Conservation (phyloP, 23 tunicate genomes). For the Styela plicata region DNA sequence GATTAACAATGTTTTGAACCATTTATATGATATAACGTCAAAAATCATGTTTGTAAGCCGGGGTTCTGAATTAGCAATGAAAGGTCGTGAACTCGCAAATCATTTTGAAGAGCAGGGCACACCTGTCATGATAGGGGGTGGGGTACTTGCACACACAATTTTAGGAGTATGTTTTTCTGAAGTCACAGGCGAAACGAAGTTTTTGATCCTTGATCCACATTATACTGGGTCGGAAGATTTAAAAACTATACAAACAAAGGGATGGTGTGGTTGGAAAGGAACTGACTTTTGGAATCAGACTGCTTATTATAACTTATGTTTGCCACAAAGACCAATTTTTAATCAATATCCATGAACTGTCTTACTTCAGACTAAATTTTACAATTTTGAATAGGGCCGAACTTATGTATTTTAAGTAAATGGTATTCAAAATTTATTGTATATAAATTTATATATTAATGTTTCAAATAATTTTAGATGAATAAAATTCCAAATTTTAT, state of each 20-base stretch:
- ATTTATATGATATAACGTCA: conserved; percentile 51
- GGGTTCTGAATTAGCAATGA: conserved; percentile 71
- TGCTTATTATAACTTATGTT: conserved; percentile 92
- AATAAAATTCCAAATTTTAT: too few species aligned
- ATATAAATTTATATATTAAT: too few species aligned
- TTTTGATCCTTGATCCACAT: conserved; percentile 96
- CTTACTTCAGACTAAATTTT: too few species aligned
- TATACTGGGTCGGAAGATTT: conserved; percentile 76
- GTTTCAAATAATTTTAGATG: too few species aligned
- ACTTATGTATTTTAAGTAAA: too few species aligned
- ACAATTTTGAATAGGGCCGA: too few species aligned
- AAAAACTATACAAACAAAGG: conserved; percentile 48
- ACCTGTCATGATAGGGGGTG: conserved; percentile 99
- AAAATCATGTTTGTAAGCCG: conserved; percentile 72
- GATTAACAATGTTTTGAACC: conserved; percentile 60
- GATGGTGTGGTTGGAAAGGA: conserved; percentile 95
- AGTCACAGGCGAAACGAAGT: conserved; percentile 59
- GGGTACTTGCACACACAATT: conserved; percentile 96
- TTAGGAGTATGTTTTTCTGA: conserved; percentile 92
- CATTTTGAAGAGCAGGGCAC: conserved; percentile 91
- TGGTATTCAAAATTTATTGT: too few species aligned
- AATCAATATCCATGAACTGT: too few species aligned
- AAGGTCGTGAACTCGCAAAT: conserved; percentile 66
- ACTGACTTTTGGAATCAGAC: conserved; percentile 78
- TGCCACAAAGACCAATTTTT: conserved; percentile 63